phyloP scores from a whole-genome alignment of 2,797 vertebrate genomes.

The Neosilurus hyrtlii region DNA sequence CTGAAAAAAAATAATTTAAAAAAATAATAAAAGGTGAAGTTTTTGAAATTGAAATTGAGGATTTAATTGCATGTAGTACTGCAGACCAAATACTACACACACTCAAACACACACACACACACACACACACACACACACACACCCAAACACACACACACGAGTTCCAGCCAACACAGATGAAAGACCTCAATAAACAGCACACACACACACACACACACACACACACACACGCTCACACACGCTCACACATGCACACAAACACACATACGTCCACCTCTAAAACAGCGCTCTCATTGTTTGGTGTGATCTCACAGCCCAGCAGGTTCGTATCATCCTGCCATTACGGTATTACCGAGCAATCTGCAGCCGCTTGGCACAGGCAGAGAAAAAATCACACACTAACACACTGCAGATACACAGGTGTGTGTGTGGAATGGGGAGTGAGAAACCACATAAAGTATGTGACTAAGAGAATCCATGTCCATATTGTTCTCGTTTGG shows the following conservation, averaged over 20 bases:
- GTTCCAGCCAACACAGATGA: conserved; percentile 11
- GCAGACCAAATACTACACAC: too few species aligned
- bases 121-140: too few species aligned
- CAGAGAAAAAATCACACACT: conserved; percentile 30
- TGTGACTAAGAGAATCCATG: conserved; percentile 21
- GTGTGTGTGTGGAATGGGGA: conserved; percentile 24
- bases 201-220: background rate
- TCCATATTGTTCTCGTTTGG: conserved; percentile 43
- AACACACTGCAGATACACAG: conserved; percentile 38
- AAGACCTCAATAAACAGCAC: conserved; percentile 26
- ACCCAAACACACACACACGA: too few species aligned
- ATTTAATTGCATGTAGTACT: too few species aligned
- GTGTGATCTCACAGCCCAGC: conserved; percentile 55
- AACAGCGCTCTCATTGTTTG: conserved; percentile 55
- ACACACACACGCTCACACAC: conserved; percentile 38
- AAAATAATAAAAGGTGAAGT: too few species aligned
- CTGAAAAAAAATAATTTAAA: too few species aligned
- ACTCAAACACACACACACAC: too few species aligned
- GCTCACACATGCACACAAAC: conserved; percentile 2
- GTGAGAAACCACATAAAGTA: background rate
- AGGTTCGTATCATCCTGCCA: conserved; percentile 48
- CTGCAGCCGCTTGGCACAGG: conserved; percentile 38
- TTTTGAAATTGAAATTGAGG: too few species aligned
- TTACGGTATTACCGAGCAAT: conserved; percentile 51
- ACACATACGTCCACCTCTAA: background rate